These are phyloP conservation scores for Sardina pilchardus DNA, from an alignment of 2,113 vertebrate species.

Conservation along the genomic window DNA sequence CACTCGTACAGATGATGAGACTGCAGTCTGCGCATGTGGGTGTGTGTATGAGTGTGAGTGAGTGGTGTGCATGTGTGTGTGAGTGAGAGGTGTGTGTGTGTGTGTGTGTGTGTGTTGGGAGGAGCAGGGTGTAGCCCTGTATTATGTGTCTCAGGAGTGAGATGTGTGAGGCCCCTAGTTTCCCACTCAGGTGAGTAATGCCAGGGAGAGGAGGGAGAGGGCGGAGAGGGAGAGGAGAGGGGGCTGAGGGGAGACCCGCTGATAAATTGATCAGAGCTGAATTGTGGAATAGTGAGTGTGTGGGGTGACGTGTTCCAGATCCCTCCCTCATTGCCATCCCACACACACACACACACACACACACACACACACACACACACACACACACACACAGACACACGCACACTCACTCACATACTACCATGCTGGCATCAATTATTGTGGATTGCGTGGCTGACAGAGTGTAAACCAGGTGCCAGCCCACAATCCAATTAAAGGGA, in stretches of 20 bases:
- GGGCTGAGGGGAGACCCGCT: constrained; percentile 58
- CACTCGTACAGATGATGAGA: constrained; percentile 60
- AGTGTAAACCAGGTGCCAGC: constrained; percentile 73
- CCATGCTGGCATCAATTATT: constrained; percentile 65
- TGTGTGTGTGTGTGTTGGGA: background rate
- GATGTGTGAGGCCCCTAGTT: constrained; percentile 4
- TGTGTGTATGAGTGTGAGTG: background rate
- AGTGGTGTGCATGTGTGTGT: background rate
- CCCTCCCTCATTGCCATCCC: constrained; percentile 52
- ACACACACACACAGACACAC: constrained; percentile 39
- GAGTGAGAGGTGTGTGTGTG: background rate
- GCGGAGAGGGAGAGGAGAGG: background rate
- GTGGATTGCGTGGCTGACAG: constrained; percentile 68
- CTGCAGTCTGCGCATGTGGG: constrained; percentile 16
- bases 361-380: constrained; percentile 19
- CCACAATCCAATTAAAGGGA: constrained; percentile 73
- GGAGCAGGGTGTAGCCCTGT: constrained; percentile 19
- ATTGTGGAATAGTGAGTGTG: constrained; percentile 48
- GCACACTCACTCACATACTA: constrained; percentile 33
- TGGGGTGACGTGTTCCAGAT: constrained; percentile 62
- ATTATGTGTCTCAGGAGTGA: background rate
- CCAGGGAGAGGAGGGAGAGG: constrained; percentile 14
- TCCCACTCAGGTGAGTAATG: constrained; percentile 12
- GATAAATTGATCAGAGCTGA: constrained; percentile 68
- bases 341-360: constrained; percentile 22